Base-by-base conservation (phyloP, 2,888 invertebrate genomes). In the Orthonevra nobilis region DNA sequence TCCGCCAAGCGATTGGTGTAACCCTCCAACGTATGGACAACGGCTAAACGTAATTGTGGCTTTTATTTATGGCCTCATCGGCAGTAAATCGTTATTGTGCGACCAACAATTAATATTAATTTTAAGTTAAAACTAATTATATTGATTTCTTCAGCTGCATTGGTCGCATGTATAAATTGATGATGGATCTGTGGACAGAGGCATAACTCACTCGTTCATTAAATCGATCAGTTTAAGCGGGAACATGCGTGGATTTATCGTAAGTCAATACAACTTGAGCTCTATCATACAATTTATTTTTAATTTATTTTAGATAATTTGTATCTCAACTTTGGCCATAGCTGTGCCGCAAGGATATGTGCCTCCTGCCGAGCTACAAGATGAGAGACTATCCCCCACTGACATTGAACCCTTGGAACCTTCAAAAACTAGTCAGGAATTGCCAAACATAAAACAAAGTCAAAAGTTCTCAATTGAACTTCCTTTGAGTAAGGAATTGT, bases 181-280 rank as follows among this genome's bases (percentile, higher is more conserved):
- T 44, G 60, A 52, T 61, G 32, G 17, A 44, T 44, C 60, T 60
- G 23, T 20, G 26, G 32, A 26, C 28, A 17, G 15, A 75, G 40
- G 19, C 81, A 75, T 69, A 81, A 74, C 72, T 48, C 58, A 72
- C 81, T 70, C 81, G 83, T 83, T 84, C 85, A 86, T 64, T 84
- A 64, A 58, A 28, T 48, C 58, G 38, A 58, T 40, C 46, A 72
- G 63, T 50, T 9, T 56, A 81, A 82, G 81, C 72, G 30, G 40
- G 81, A 84, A 81, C 70, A 83, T 84, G 84, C 82, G 82, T 82
- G 81, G 74, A 68, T 68, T 83, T 38, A 81, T 81, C 44, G 83
- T 83, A 82, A 82, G 63, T 73, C n/a, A 6, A n/a, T 19, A 12
- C 5, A 6, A 4, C 14, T n/a, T n/a, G n/a, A n/a, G n/a, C n/a